A percentile compares a stretch with the other conserved stretches of the same genome.
These are phyloP conservation scores for Semotilus atromaculatus DNA, from an alignment of 2,797 vertebrate genomes.

Conservation along the genomic window DNA sequence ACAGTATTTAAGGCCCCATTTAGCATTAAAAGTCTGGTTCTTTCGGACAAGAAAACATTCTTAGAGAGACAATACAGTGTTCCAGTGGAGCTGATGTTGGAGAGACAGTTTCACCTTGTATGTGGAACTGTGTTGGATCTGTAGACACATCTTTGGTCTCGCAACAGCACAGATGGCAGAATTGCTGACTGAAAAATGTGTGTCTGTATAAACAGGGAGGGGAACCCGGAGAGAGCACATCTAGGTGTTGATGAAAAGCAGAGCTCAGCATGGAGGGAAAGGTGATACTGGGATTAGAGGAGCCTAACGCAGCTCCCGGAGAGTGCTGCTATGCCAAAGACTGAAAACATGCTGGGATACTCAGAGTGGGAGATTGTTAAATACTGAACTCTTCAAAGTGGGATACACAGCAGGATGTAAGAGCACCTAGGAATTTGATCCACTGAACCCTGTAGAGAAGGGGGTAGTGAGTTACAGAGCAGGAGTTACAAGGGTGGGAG, in stretches of 20 bases:
- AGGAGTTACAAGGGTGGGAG: neutral
- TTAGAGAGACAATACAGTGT: neutral
- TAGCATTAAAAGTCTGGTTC: too few species aligned
- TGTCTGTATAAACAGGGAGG: constrained; percentile 13
- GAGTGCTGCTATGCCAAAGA: constrained; percentile 22
- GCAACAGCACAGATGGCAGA: neutral
- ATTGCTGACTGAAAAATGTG: constrained; percentile 16
- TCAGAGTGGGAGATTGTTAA: neutral
- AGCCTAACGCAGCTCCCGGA: constrained; percentile 18
- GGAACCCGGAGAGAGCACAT: neutral
- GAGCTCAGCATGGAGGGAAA: constrained; percentile 44
- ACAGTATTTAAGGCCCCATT: too few species aligned
- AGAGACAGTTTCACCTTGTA: constrained; percentile 1
- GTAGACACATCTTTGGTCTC: constrained; percentile 39
- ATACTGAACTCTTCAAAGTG: constrained; percentile 1
- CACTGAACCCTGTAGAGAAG: neutral
- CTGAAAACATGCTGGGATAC: constrained; percentile 19
- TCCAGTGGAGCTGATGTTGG: neutral
- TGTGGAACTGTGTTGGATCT: constrained; percentile 38
- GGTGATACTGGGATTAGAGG: constrained; percentile 40
- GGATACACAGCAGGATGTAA: constrained; percentile 26
- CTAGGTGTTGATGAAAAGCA: constrained; percentile 48
- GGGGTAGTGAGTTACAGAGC: constrained; percentile 3
- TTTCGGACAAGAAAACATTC: neutral
- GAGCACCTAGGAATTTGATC: constrained; percentile 27